A percentile compares a stretch with the other conserved stretches of the same genome.
Evolutionary conservation across 2,888 invertebrate species (phyloP).

Genomic region (Sialis lutaria): DNA sequence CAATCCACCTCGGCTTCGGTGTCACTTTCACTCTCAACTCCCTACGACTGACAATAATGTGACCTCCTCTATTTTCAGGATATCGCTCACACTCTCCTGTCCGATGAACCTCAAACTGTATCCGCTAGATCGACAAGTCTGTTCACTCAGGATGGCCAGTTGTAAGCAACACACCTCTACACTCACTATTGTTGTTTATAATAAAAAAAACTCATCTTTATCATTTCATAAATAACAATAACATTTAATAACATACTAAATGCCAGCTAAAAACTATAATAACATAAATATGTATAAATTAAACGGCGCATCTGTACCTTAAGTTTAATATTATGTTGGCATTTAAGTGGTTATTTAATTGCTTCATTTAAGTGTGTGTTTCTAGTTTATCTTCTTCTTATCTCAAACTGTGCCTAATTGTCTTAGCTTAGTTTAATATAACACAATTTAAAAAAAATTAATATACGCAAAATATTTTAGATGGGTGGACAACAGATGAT

Average conservation of each 20-base stretch:
- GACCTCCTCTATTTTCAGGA: slow-evolving; percentile 38
- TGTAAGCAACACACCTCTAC: slow-evolving; percentile 50
- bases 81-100: slow-evolving; percentile 88
- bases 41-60: background rate
- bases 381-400: too few relatives aligned
- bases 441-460: too few relatives aligned
- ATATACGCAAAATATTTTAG: slow-evolving; percentile 30
- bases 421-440: too few relatives aligned
- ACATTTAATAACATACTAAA: background rate
- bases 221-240: slow-evolving; percentile 8
- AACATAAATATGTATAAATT: too few relatives aligned
- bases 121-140: slow-evolving; percentile 88
- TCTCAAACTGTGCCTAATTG: too few relatives aligned
- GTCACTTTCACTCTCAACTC: background rate
- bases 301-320: too few relatives aligned
- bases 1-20: background rate
- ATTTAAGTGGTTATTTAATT: too few relatives aligned
- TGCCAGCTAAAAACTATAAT: background rate
- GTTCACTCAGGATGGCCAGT: slow-evolving; percentile 89
- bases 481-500: slow-evolving; percentile 95
- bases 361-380: too few relatives aligned
- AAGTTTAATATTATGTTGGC: too few relatives aligned
- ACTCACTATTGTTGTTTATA: background rate
- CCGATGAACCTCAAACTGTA: slow-evolving; percentile 96
- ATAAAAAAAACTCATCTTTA: slow-evolving; percentile 4